A percentile compares a stretch with the other conserved stretches of the same genome.
Evolutionary conservation across 2,797 vertebrate species (phyloP).

Genomic region (Prunella strophiata): DNA sequence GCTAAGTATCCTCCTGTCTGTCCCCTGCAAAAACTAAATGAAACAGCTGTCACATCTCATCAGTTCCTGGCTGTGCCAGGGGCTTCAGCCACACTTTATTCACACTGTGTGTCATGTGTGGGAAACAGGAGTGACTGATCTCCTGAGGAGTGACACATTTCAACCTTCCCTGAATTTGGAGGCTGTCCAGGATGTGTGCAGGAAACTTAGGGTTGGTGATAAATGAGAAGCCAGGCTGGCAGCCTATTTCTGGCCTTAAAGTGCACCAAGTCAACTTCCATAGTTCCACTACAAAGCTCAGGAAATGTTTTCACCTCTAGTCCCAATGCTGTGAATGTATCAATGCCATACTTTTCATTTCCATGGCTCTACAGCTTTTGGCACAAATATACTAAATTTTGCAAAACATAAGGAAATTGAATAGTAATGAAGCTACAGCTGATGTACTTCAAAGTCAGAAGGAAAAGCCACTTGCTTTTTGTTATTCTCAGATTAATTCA

Average conservation of each 20-base stretch:
- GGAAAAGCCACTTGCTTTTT: background rate
- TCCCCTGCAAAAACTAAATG: background rate
- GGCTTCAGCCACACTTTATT: background rate
- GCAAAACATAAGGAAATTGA: background rate
- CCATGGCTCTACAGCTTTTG: background rate
- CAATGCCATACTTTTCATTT: background rate
- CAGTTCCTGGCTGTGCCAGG: background rate
- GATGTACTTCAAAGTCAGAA: background rate
- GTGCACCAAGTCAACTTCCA: background rate
- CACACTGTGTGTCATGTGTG: background rate
- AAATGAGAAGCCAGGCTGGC: background rate
- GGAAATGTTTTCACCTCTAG: background rate
- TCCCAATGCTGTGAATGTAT: background rate
- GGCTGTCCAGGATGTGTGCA: background rate
- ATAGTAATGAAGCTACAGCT: background rate
- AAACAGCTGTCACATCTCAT: background rate
- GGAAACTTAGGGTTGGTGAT: background rate
- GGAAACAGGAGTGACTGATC: background rate
- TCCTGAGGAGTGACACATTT: background rate
- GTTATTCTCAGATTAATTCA: background rate
- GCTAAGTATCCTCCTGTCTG: background rate
- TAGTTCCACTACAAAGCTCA: background rate
- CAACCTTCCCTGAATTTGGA: background rate
- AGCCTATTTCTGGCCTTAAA: background rate
- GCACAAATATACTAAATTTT: background rate